A percentile compares a stretch with the other conserved stretches of the same genome.
Conservation (phyloP, 2,888 invertebrate genomes). For the Phoenoteleia sp. region DNA sequence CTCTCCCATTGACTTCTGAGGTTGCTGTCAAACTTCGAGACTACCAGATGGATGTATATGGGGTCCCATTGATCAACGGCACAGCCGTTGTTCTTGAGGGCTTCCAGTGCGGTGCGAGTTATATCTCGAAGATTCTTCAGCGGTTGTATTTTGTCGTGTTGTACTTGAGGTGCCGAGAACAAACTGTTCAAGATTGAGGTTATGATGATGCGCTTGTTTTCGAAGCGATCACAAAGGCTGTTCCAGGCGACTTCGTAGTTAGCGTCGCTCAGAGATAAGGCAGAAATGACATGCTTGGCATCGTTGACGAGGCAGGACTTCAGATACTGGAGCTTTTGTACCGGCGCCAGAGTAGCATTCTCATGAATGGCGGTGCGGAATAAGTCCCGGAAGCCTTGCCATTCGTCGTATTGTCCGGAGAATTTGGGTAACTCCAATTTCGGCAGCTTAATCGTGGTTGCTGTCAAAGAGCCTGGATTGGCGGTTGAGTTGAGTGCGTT, state of each 20-base stretch:
- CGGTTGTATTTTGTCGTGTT: background rate
- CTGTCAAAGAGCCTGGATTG: background rate
- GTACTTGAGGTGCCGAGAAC: background rate
- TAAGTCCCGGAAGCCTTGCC: background rate
- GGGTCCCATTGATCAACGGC: background rate
- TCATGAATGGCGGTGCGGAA: background rate
- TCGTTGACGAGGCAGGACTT: background rate
- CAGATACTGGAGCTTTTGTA: no score
- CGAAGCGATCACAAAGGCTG: background rate
- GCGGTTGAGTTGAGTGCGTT: background rate
- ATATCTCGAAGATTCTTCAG: background rate
- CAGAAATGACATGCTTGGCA: background rate
- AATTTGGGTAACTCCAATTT: background rate
- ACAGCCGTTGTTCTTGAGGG: background rate
- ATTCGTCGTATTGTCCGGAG: background rate
- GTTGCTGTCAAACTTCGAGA: background rate
- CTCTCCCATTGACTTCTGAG: background rate
- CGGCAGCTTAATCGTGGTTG: background rate
- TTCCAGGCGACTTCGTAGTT: background rate
- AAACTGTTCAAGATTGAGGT: slow-evolving; percentile 4
- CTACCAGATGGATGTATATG: background rate
- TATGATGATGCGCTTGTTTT: background rate
- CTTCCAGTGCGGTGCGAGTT: background rate
- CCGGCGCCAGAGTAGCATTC: background rate
- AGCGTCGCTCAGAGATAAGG: no score